Conservation (phyloP, 2,113 vertebrate genomes). For the Chamaea fasciata region DNA sequence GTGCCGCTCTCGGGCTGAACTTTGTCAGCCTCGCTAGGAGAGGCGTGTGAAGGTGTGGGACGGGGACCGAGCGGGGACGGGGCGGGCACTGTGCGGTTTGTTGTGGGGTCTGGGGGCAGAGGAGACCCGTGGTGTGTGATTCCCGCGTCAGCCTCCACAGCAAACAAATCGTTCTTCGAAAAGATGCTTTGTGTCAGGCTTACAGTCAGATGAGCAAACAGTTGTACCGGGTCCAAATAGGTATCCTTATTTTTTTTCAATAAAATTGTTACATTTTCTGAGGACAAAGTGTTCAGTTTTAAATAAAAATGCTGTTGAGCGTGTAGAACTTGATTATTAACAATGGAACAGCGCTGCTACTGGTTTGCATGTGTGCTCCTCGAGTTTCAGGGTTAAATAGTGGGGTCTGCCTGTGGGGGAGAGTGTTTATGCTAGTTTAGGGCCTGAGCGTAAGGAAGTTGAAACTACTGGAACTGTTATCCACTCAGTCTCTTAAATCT, state of each 20-base stretch:
- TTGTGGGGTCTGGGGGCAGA: background rate
- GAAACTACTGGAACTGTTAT: background rate
- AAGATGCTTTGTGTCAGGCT: background rate
- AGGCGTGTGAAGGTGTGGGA: background rate
- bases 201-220: background rate
- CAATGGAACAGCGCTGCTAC: rapidly evolving
- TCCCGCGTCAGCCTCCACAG: background rate
- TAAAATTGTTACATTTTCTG: background rate
- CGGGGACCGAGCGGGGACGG: background rate
- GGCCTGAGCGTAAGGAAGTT: background rate
- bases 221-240: background rate
- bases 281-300: background rate
- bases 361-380: background rate
- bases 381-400: background rate
- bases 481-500: background rate
- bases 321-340: background rate
- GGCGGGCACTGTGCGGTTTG: background rate
- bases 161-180: background rate
- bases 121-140: rapidly evolving
- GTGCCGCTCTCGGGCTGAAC: background rate
- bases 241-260: background rate
- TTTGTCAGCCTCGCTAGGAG: rapidly evolving
- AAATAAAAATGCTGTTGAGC: background rate
- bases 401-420: background rate
- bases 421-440: background rate